These are phyloP conservation scores for Myxocyprinus asiaticus DNA, from an alignment of 2,113 vertebrate species.

Conservation along the genomic window DNA sequence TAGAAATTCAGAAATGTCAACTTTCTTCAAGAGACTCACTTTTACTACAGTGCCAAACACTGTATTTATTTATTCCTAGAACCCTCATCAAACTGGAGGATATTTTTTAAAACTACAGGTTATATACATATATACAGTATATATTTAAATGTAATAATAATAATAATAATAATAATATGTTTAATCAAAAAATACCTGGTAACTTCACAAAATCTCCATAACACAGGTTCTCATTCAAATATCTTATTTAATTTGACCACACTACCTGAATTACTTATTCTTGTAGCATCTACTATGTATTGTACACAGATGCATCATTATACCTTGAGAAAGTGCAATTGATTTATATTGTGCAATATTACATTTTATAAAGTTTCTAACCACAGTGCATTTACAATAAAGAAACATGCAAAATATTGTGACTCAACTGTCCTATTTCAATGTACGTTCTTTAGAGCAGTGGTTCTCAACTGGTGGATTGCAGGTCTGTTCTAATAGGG, in stretches of 20 bases:
- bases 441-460: neutral
- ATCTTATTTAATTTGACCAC: slow-evolving; percentile 23
- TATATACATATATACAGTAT: neutral
- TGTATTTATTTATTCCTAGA: slow-evolving; percentile 40
- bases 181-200: neutral
- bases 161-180: no score
- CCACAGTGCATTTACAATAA: slow-evolving; percentile 55
- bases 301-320: slow-evolving; percentile 68
- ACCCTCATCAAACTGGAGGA: slow-evolving; percentile 13
- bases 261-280: slow-evolving; percentile 61
- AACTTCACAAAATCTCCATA: neutral
- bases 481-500: no score
- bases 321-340: slow-evolving; percentile 82
- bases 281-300: slow-evolving; percentile 67
- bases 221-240: neutral
- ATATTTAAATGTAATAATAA: neutral
- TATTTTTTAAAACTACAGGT: neutral
- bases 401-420: slow-evolving; percentile 38
- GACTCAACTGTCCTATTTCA: slow-evolving; percentile 31
- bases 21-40: slow-evolving; percentile 29
- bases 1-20: slow-evolving; percentile 25
- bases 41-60: slow-evolving; percentile 36
- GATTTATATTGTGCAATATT: slow-evolving; percentile 79
- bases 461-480: no score
- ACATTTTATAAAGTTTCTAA: slow-evolving; percentile 86